Base-by-base conservation (phyloP, 2,113 vertebrate genomes). In the Conger conger region DNA sequence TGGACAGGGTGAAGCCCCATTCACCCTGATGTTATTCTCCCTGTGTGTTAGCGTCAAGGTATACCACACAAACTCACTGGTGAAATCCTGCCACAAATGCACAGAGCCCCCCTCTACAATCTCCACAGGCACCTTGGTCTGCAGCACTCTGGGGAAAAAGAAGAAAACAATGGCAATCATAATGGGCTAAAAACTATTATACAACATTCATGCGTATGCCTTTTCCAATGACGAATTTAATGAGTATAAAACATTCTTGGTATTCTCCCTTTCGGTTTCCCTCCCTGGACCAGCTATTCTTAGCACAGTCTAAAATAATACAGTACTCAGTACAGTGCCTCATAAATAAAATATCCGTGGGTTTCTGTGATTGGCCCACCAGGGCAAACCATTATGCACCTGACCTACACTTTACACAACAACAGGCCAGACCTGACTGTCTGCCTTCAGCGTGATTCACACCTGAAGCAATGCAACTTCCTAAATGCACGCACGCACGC, bases 61-160 rank as follows among this genome's bases (percentile, higher is more conserved):
- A 18, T 30, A 16, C 1, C 8, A 8, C 0, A 77, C 18, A 35
- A 57, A 88, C 89, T 91, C 86, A 96, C 95, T 96, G 1, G 95
- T 96, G 79, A 92, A 88, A 87, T 96, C 95, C 83, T 95, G 90
- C 95, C 95, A 96, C 30, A 95, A 91, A 73, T 95, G 95, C 0
- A 94, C 88, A 0, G 95, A 96, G 53, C 95, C 95, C 23, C 94
- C 95, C 0, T 96, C 93, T 0, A 95, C 87, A 15, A 94, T 84
- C 0, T 94, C 93, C 81, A 27, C 85, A 0, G 94, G 89, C 54
- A 93, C 94, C 30, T 91, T 89, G 5, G 92, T 88, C 87, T 94
- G 87, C 0, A 93, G 0, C 88, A 93, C 90, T 91, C 95, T 96
- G 86, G 13, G 84, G 82, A 88, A 85, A 0, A 2, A 76, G 23